Percentiles rank a stretch among this genome's conserved stretches.
Evolutionary conservation across 2,113 vertebrate species (phyloP).

Genomic region (Clupea harengus): DNA sequence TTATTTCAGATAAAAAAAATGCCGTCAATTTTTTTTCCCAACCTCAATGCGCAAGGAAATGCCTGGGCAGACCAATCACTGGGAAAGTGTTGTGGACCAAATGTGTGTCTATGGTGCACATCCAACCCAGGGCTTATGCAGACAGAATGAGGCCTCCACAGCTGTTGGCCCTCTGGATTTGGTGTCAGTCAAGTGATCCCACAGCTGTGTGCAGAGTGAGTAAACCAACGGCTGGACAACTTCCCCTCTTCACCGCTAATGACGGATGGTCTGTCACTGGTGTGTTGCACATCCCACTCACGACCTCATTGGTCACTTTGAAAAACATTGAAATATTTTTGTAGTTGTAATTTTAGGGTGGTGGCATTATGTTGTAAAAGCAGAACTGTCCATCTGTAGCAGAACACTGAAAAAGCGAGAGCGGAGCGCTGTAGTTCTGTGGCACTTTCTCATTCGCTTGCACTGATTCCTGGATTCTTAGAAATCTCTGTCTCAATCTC

Average conservation of each 20-base stretch:
- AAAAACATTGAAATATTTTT: background rate
- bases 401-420: background rate
- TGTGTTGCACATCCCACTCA: background rate
- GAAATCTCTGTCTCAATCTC: background rate
- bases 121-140: background rate
- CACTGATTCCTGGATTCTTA: background rate
- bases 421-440: background rate
- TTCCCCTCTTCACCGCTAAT: background rate
- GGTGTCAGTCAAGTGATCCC: slow-evolving; percentile 13
- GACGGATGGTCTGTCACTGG: background rate
- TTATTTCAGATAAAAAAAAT: background rate
- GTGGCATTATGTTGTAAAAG: background rate
- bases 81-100: background rate
- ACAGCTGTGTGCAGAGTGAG: slow-evolving; percentile 7
- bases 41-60: background rate
- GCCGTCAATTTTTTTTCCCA: too few relatives aligned
- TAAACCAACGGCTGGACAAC: background rate
- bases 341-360: background rate
- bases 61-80: background rate
- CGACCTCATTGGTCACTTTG: background rate
- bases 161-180: background rate
- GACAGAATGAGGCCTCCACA: background rate
- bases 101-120: background rate
- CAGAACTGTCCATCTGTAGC: background rate
- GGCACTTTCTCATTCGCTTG: background rate